phyloP scores from a whole-genome alignment of 2,888 invertebrate genomes.

The Plutella xylostella region DNA sequence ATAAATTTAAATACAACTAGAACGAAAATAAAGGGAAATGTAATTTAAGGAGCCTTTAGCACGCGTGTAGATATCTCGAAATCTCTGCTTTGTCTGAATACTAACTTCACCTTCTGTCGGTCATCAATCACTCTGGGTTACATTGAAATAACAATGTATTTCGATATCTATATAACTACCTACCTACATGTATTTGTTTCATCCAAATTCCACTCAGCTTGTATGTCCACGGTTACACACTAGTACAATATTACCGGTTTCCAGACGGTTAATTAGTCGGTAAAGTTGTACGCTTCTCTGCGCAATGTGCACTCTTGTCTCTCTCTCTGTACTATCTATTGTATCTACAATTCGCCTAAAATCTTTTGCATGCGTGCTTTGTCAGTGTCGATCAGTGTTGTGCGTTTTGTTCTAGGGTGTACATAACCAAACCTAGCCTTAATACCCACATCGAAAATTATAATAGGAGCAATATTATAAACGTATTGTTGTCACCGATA shows the following conservation, averaged over 20 bases:
- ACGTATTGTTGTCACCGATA: conserved; percentile 15
- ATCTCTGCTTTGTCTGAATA: conserved; percentile 34
- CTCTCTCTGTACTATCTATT: conserved; percentile 23
- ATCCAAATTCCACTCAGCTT: conserved; percentile 60
- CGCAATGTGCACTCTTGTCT: not conserved
- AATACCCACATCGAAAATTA: conserved; percentile 64
- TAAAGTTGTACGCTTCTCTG: not conserved
- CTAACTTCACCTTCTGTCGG: conserved; percentile 27
- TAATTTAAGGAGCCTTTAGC: conserved; percentile 48
- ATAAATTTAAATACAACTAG: conserved; percentile 56
- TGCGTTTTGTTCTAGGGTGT: conserved; percentile 52
- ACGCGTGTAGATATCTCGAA: conserved; percentile 48
- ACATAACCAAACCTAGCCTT: conserved; percentile 62
- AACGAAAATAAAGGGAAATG: conserved; percentile 32
- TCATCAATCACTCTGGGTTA: conserved; percentile 28
- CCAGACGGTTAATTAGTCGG: not conserved
- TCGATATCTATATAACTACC: conserved; percentile 15
- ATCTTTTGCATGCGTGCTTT: conserved; percentile 68
- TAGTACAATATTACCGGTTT: not conserved
- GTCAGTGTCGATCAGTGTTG: conserved; percentile 44
- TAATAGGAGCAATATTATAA: conserved; percentile 47
- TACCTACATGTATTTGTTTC: conserved; percentile 48
- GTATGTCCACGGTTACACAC: conserved; percentile 13
- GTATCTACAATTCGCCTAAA: conserved; percentile 40
- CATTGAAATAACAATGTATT: conserved; percentile 68